phyloP scores from a whole-genome alignment of 2,888 invertebrate species.

The Unio delphinus region DNA sequence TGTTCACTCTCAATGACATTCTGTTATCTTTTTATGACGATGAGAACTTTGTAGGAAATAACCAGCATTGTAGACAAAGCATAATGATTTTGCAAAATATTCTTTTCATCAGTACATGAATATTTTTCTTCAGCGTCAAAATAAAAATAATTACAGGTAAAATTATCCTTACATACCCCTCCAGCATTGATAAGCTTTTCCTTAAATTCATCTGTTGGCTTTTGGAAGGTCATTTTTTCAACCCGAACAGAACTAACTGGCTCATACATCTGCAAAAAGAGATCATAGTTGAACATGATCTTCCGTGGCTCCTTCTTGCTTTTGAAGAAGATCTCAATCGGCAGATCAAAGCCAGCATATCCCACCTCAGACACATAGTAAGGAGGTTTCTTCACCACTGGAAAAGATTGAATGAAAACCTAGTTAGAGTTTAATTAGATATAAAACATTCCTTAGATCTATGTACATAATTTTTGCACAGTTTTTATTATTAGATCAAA shows the following conservation, averaged over 20 bases:
- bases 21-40: no score
- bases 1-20: no score
- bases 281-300: constrained; percentile 83
- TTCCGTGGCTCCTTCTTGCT: constrained; percentile 93
- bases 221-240: constrained; percentile 88
- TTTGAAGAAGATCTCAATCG: constrained; percentile 85
- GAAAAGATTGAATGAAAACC: constrained; percentile 64
- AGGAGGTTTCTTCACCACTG: constrained; percentile 92
- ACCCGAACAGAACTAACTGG: constrained; percentile 81
- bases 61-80: no score
- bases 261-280: constrained; percentile 81
- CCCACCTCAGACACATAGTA: constrained; percentile 93
- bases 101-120: no score
- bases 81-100: no score
- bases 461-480: not conserved
- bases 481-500: no score
- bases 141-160: not conserved
- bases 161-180: constrained; percentile 75
- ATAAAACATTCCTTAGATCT: not conserved
- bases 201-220: constrained; percentile 90
- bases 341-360: constrained; percentile 92
- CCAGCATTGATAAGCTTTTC: constrained; percentile 90
- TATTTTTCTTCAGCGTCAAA: not conserved
- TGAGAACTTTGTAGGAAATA: no score
- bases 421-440: not conserved